Percentiles rank a stretch among this genome's conserved stretches.
These are phyloP conservation scores for Dendrophyllia cribrosa DNA, from an alignment of 64 coral and sea anemone genomes.

Conservation along the genomic window DNA sequence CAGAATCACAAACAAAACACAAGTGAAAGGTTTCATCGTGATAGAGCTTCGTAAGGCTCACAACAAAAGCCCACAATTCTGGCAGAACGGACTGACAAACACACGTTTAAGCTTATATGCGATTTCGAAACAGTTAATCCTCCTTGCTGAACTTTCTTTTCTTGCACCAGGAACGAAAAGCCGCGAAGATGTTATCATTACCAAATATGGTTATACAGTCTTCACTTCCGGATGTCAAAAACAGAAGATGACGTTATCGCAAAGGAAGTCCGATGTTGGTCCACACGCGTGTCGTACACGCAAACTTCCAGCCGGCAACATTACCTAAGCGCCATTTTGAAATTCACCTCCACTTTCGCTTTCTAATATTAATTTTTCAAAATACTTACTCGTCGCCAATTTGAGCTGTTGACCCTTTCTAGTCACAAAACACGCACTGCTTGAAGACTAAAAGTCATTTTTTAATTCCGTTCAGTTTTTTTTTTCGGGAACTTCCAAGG, in stretches of 20 bases:
- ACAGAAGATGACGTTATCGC: neutral
- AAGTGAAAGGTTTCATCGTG: conserved; percentile 46
- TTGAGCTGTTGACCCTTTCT: too few species aligned
- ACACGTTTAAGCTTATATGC: too few species aligned
- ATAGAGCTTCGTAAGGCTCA: too few species aligned
- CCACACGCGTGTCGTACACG: neutral
- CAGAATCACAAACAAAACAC: neutral
- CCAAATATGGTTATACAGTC: conserved; percentile 22
- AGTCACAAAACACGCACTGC: too few species aligned
- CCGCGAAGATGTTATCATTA: neutral
- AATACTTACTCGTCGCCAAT: too few species aligned
- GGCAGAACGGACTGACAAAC: neutral
- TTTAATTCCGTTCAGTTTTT: too few species aligned
- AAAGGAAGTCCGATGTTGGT: neutral
- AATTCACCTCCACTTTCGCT: too few species aligned
- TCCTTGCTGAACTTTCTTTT: neutral
- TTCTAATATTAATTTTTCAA: too few species aligned
- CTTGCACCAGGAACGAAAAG: conserved; percentile 2
- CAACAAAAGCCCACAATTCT: too few species aligned
- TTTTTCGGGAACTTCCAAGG: too few species aligned
- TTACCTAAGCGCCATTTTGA: too few species aligned
- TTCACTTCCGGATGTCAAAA: conserved; percentile 29
- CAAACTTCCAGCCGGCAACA: neutral
- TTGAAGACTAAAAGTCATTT: too few species aligned
- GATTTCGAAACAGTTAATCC: neutral